Base-by-base conservation (phyloP, 2,113 vertebrate genomes). In the Jacana jacana region DNA sequence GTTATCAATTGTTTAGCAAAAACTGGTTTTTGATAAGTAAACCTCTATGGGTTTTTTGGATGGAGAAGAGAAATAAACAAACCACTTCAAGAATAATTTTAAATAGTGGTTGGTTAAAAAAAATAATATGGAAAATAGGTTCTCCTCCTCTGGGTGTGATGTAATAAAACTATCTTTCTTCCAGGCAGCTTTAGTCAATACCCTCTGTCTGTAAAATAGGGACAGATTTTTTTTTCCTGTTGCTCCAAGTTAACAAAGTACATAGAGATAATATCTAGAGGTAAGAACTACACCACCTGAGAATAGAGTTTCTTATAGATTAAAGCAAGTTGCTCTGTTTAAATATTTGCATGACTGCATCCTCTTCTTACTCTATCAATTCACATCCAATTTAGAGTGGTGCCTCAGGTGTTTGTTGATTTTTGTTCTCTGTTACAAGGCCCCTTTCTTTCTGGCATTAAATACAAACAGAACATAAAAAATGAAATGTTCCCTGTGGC, bases 331-430 rank as follows among this genome's bases (percentile, higher is more conserved):
- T 72, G 7, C 13, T 82, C 42, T 82, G 22, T 86, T 94, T 69
- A 76, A 90, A 94, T 95, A 93, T 95, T 95, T 93, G 71, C 71
- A 80, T 88, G 66, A 65, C 75, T 94, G 82, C 90, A 88, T 77
- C 37, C 39, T 91, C 54, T 93, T 94, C 54, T 89, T 91, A 89
- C 89, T 96, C 66, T 86, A 80, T 89, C 63, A 85, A 82, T 95
- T 96, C 95, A 40, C 81, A 95, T 91, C 58, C 81, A 96, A 54
- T 93, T 94, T 93, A 88, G 70, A 94, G 66, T 63, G 75, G 68
- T 91, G 92, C 88, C 92, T 94, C 82, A 94, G 88, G 94, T 93
- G 40, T n/a, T 91, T 7, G 4, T 88, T 93, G 85, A 79, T 94
- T 93, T 81, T 81, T 91, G 4, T 86, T 94, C 48, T 81, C n/a